These are phyloP conservation scores for Volucella inanis DNA, from an alignment of 2,888 invertebrate species.

Conservation along the genomic window DNA sequence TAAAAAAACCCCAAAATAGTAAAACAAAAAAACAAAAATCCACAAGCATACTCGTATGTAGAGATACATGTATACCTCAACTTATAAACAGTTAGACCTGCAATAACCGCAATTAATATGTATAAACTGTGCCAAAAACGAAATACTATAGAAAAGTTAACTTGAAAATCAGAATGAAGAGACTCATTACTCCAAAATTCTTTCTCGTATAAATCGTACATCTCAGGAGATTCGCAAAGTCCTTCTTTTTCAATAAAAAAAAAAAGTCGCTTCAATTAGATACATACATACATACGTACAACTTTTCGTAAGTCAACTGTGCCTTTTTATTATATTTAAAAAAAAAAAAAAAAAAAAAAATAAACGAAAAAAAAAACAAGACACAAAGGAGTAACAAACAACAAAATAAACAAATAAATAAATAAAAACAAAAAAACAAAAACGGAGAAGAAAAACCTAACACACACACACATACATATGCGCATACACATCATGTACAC, in stretches of 20 bases:
- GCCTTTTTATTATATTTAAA: slow-evolving; percentile 75
- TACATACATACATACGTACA: slow-evolving; percentile 51
- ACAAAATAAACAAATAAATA: slow-evolving; percentile 75
- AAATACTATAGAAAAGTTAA: slow-evolving; percentile 54
- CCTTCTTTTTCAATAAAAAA: slow-evolving; percentile 12
- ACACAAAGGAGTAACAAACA: slow-evolving; percentile 68
- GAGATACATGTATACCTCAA: slow-evolving; percentile 60
- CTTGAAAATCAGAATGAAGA: slow-evolving; percentile 40
- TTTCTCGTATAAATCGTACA: neutral
- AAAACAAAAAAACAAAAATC: slow-evolving; percentile 23
- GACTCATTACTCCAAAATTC: too few relatives aligned
- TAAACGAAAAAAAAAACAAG: slow-evolving; percentile 40
- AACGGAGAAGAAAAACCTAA: slow-evolving; percentile 61
- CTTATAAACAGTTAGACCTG: slow-evolving; percentile 69
- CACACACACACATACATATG: slow-evolving; percentile 76
- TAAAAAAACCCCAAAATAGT: slow-evolving; percentile 4
- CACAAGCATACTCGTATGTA: slow-evolving; percentile 51
- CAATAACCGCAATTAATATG: slow-evolving; percentile 62
- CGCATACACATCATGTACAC: slow-evolving; percentile 70
- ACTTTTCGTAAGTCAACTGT: slow-evolving; percentile 69
- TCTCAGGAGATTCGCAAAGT: too few relatives aligned
- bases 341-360: slow-evolving; percentile 12
- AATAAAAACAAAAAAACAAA: slow-evolving; percentile 19
- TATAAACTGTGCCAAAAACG: slow-evolving; percentile 69
- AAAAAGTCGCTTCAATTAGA: slow-evolving; percentile 16